Evolutionary conservation across 2,888 invertebrate species (phyloP), one percentile per base, ranked within the genome.

Genomic region (Agelastica alni): DNA sequence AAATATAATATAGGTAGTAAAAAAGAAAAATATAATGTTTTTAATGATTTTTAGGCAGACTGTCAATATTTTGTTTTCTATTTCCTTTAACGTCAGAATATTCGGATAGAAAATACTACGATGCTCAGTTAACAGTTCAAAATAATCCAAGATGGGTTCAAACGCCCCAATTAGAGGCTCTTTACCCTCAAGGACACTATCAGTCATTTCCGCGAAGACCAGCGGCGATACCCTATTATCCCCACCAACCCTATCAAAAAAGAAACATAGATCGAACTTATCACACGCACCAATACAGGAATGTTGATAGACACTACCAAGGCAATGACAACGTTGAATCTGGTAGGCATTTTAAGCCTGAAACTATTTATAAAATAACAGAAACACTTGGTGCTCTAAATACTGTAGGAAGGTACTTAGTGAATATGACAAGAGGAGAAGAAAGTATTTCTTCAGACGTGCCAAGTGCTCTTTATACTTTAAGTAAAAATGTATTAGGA

Each of bases 371-470:
- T 45, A 80, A 78, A 44, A 81, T 83, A 57, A 80, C 83, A 1
- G 85, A 85, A 72, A 85, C 85, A 1, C 72, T 85, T 3, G 92
- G 92, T 22, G 93, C 93, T 2, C 81, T 93, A 10, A 93, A 93
- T 63, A 91, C 92, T 1, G 89, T 93, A 0, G 93, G 93, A 0
- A 85, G 88, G 70, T 91, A 90, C 71, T 81, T 93, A 61, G 90
- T 93, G 0, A 91, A 91, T 67, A 89, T 91, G 82, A 91, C 87
- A 0, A 76, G 85, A 5, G 74, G 75, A 12, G 79, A 63, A 20
- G 73, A 70, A 46, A 66, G 68, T 51, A 58, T 72, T 43, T 76
- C 80, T 2, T 80, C 83, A 59, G 83, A 83, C 63, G 75, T 91
- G 20, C 88, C 90, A 9, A 83, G 85, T 63, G 91, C 91, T 2